Conservation (phyloP, 2,113 vertebrate species). For the Leucopternis melanops region DNA sequence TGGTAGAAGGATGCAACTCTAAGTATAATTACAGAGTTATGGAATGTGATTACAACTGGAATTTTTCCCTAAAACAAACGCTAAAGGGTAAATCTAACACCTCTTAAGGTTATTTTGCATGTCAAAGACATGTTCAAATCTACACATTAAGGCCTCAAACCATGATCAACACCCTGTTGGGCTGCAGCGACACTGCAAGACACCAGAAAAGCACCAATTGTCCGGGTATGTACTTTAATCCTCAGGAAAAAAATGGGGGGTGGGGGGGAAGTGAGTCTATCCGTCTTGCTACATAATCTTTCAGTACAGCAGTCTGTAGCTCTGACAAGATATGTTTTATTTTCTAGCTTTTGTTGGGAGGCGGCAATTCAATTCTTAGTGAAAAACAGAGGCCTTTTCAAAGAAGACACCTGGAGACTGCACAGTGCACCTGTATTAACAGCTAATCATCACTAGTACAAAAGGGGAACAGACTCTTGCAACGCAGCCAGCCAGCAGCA, state of each 20-base stretch:
- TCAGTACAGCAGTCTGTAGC: not conserved
- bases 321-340: not conserved
- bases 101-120: not conserved
- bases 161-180: not conserved
- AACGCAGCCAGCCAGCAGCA: not conserved
- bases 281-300: not conserved
- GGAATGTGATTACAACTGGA: not conserved
- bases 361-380: not conserved
- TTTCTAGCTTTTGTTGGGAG: not conserved
- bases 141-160: not conserved
- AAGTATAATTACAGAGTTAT: not conserved
- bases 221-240: not conserved
- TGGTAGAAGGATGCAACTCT: not conserved
- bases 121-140: not conserved
- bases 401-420: conserved; percentile 5
- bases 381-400: not conserved
- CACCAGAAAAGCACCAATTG: not conserved
- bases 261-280: not conserved
- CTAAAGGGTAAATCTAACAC: not conserved
- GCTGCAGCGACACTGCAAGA: not conserved
- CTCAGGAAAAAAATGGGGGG: not conserved
- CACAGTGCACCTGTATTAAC: not conserved
- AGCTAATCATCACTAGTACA: not conserved
- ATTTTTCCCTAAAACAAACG: not conserved
- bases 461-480: not conserved